phyloP scores from a whole-genome alignment of 2,797 vertebrate species.

The Parauchenoglanis punctatus region DNA sequence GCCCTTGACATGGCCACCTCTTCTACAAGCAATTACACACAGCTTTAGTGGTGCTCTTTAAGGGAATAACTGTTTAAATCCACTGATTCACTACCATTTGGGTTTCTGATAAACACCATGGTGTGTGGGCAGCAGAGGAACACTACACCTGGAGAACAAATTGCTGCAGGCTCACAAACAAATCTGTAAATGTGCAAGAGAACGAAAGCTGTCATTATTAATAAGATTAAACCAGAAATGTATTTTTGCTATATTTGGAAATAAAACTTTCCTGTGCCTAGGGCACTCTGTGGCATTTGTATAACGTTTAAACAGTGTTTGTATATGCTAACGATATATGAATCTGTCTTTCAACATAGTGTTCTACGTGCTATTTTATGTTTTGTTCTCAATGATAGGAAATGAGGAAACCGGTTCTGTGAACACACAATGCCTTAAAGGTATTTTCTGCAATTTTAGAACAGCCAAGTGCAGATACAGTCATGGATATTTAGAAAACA shows the following conservation, averaged over 20 bases:
- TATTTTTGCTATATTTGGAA: constrained; percentile 10
- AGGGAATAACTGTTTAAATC: constrained; percentile 7
- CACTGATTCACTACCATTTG: constrained; percentile 10
- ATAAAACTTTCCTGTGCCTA: constrained; percentile 3
- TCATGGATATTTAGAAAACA: not conserved
- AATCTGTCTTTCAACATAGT: not conserved
- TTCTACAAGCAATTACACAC: not conserved
- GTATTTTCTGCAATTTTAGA: constrained; percentile 6
- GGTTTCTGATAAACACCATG: constrained; percentile 15
- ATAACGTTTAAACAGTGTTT: constrained; percentile 22
- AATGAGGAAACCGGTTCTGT: constrained; percentile 8
- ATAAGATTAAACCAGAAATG: constrained; percentile 15
- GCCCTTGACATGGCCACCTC: not conserved
- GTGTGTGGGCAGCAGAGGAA: constrained; percentile 20
- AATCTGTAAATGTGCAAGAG: constrained; percentile 25
- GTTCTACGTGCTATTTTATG: not conserved
- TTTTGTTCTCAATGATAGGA: constrained; percentile 6
- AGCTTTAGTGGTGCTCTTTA: not conserved
- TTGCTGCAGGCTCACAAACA: constrained; percentile 10
- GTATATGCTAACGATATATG: not conserved
- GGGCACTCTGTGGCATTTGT: constrained; percentile 2
- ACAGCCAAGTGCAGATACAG: not conserved
- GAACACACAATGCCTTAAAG: constrained; percentile 30
- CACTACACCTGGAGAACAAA: constrained; percentile 38
- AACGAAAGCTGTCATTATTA: constrained; percentile 27